A percentile compares a stretch with the other conserved stretches of the same genome.
These are phyloP conservation scores for Cyrtodaria siliqua DNA, from an alignment of 2,888 invertebrate species.

Conservation along the genomic window DNA sequence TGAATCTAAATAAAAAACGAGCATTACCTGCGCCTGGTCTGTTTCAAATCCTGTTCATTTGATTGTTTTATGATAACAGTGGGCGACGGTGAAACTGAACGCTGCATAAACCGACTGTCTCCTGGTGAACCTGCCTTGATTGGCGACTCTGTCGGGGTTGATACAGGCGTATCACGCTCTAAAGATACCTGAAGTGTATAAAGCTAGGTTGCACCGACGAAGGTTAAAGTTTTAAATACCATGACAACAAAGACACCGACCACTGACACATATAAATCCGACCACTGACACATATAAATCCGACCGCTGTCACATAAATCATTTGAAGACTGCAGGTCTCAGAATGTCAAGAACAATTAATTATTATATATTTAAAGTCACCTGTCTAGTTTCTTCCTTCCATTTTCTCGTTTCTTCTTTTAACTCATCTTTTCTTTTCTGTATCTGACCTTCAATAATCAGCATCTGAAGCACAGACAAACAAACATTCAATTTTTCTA, in stretches of 20 bases:
- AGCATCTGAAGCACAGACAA: constrained; percentile 73
- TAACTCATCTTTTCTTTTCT: constrained; percentile 92
- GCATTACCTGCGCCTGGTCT: constrained; percentile 34
- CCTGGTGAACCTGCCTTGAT: not conserved
- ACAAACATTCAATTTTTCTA: too few species aligned
- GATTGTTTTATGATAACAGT: constrained; percentile 18
- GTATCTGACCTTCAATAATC: constrained; percentile 90
- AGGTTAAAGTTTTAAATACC: too few species aligned
- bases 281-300: too few species aligned
- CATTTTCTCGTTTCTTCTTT: constrained; percentile 89
- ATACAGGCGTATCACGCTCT: constrained; percentile 23
- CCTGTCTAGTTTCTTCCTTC: constrained; percentile 73
- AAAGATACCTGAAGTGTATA: not conserved
- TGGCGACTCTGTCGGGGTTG: constrained; percentile 22
- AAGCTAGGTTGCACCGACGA: too few species aligned
- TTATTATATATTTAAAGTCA: too few species aligned
- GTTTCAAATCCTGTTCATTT: constrained; percentile 13
- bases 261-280: too few species aligned
- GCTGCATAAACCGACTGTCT: constrained; percentile 31
- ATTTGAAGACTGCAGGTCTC: too few species aligned
- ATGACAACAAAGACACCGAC: too few species aligned
- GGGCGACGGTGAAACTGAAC: constrained; percentile 41
- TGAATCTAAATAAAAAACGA: too few species aligned
- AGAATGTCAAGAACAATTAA: too few species aligned
- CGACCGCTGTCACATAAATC: too few species aligned